Evolutionary conservation across 2,797 vertebrate species (phyloP).

Genomic region (Leptoclinus maculatus): DNA sequence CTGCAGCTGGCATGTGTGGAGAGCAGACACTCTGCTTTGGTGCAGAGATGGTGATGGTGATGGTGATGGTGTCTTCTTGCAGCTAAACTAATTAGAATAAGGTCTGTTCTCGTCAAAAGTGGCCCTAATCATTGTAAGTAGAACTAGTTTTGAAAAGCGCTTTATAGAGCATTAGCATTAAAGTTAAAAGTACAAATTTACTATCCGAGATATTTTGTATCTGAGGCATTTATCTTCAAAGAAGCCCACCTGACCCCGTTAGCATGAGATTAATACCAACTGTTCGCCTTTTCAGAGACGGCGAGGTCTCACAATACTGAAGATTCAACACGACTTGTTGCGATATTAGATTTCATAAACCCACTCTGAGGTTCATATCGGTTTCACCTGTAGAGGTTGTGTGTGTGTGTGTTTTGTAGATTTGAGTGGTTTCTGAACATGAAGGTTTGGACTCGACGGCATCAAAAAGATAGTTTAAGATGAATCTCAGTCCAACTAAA

Average conservation of each 20-base stretch:
- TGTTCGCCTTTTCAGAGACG: background rate
- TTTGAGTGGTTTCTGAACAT: background rate
- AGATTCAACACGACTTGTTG: background rate
- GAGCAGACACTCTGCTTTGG: background rate
- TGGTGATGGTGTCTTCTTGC: background rate
- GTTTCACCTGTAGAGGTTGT: background rate
- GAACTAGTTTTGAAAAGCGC: background rate
- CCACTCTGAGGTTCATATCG: background rate
- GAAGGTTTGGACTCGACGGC: background rate
- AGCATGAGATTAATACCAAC: conserved; percentile 15
- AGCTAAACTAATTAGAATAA: background rate
- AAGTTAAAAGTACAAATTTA: background rate
- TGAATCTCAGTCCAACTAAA: background rate
- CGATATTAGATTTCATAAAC: background rate
- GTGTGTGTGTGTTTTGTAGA: background rate
- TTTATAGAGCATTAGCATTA: background rate
- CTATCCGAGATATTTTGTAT: background rate
- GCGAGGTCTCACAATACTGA: background rate
- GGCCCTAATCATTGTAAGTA: background rate
- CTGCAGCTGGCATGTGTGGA: conserved; percentile 60
- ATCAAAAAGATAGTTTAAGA: background rate
- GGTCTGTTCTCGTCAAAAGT: background rate
- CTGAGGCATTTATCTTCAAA: conserved; percentile 32
- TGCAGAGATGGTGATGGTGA: background rate
- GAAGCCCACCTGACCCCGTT: conserved; percentile 10